A percentile compares a stretch with the other conserved stretches of the same genome.
These are phyloP conservation scores for Cetoscarus ocellatus DNA, from an alignment of 2,797 vertebrate species.

Conservation along the genomic window DNA sequence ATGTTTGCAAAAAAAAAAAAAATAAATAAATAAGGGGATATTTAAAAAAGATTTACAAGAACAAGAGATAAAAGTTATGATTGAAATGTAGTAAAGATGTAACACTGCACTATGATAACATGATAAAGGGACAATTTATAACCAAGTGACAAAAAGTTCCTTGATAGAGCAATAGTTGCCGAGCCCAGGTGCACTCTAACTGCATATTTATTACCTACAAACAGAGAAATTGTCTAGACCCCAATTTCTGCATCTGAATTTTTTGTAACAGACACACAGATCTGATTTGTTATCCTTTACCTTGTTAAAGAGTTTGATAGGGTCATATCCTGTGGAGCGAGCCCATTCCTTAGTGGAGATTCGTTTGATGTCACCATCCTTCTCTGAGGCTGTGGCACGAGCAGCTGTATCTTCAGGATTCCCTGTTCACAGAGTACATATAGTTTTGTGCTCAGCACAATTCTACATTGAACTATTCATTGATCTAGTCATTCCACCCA, in stretches of 20 bases:
- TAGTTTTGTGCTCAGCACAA: neutral
- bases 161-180: no score
- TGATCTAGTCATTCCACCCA: neutral
- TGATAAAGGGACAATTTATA: no score
- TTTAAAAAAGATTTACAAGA: no score
- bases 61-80: no score
- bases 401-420: constrained; percentile 92
- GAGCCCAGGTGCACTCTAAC: no score
- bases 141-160: no score
- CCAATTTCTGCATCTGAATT: neutral
- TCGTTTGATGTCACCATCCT: constrained; percentile 95
- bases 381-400: constrained; percentile 91
- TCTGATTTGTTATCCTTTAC: constrained; percentile 67
- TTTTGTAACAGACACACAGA: neutral
- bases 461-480: neutral
- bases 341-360: constrained; percentile 98
- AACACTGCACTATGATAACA: no score
- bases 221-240: neutral
- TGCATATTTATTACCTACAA: no score
- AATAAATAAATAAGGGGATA: no score
- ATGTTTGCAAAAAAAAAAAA: no score
- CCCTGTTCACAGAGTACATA: constrained; percentile 81
- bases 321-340: constrained; percentile 93
- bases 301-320: constrained; percentile 97
- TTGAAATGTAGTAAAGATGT: no score